A percentile compares a stretch with the other conserved stretches of the same genome.
These are phyloP conservation scores for Solea senegalensis DNA, from an alignment of 2,113 vertebrate genomes.

Conservation along the genomic window DNA sequence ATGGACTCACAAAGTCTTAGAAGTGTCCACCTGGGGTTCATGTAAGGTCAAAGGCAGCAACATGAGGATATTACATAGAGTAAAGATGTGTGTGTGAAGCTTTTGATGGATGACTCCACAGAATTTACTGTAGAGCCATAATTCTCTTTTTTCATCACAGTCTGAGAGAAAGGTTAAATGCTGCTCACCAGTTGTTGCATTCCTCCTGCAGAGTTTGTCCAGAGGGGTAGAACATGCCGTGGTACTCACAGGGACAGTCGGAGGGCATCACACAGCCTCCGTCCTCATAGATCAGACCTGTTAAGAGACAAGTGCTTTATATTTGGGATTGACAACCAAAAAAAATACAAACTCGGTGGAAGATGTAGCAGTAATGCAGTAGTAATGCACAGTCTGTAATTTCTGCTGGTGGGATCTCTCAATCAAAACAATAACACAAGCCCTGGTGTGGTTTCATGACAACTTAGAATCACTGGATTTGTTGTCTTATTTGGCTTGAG, in stretches of 20 bases:
- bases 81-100: not conserved
- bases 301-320: not conserved
- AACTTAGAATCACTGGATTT: too few relatives aligned
- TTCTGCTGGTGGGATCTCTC: too few relatives aligned
- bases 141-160: not conserved
- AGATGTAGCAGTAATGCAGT: not conserved
- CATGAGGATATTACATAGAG: not conserved
- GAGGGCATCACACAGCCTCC: constrained; percentile 85
- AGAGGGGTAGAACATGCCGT: constrained; percentile 82
- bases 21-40: not conserved
- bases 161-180: not conserved
- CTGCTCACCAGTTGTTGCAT: constrained; percentile 91
- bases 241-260: constrained; percentile 94
- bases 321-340: not conserved
- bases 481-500: too few relatives aligned
- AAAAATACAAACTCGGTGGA: not conserved
- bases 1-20: not conserved
- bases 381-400: too few relatives aligned
- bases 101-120: not conserved
- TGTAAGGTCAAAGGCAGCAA: not conserved
- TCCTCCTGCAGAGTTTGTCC: constrained; percentile 91
- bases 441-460: too few relatives aligned
- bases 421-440: too few relatives aligned
- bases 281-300: constrained; percentile 91
- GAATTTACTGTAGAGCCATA: not conserved